These are phyloP conservation scores for Alcis repandata DNA, from an alignment of 2,888 invertebrate genomes.

Conservation along the genomic window DNA sequence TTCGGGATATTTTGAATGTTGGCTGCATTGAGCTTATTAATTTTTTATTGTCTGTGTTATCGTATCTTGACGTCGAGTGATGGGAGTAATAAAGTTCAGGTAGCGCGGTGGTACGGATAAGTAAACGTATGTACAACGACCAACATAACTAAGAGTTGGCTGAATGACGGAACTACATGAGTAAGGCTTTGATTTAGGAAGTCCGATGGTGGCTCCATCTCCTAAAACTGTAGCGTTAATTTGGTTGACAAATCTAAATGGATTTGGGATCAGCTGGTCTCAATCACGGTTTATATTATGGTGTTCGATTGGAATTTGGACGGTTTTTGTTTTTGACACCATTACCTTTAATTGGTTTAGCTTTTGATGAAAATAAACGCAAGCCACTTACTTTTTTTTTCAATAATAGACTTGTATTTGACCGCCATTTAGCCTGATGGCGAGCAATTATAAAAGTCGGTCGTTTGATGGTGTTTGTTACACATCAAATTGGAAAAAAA, in stretches of 20 bases:
- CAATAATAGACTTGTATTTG: too few species aligned
- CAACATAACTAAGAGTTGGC: too few species aligned
- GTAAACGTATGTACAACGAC: not conserved
- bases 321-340: not conserved
- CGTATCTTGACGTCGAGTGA: constrained; percentile 34
- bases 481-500: too few species aligned
- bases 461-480: too few species aligned
- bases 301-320: not conserved
- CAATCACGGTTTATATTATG: constrained; percentile 3
- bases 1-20: constrained; percentile 19
- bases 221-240: not conserved
- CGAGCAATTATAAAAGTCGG: too few species aligned
- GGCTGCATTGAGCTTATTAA: constrained; percentile 25
- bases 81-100: constrained; percentile 28
- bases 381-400: too few species aligned
- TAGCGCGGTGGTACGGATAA: constrained; percentile 22
- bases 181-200: too few species aligned
- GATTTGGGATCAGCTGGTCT: constrained; percentile 20
- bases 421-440: too few species aligned
- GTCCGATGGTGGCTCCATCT: not conserved
- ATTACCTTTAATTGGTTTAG: constrained; percentile 15
- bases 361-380: not conserved
- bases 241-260: constrained; percentile 11
- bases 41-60: constrained; percentile 36
- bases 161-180: too few species aligned